A percentile compares a stretch with the other conserved stretches of the same genome.
Evolutionary conservation across 2,113 vertebrate genomes (phyloP).

Genomic region (Ibidorhyncha struthersii): DNA sequence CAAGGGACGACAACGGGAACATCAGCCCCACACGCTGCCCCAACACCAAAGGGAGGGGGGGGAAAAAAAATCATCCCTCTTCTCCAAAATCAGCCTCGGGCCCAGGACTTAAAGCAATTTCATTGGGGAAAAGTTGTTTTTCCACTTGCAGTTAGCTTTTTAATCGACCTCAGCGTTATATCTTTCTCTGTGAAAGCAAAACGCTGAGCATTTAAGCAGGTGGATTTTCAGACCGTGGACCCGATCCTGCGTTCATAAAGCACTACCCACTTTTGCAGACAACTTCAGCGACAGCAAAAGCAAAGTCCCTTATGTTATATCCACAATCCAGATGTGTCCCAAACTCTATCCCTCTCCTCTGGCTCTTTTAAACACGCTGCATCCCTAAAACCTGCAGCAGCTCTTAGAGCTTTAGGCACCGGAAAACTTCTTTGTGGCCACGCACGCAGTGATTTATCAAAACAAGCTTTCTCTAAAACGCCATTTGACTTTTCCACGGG

Average conservation of each 20-base stretch:
- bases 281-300: neutral
- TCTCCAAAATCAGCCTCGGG: neutral
- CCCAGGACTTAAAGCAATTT: neutral
- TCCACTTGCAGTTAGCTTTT: neutral
- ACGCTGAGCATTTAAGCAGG: neutral
- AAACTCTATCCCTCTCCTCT: neutral
- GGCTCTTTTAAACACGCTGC: neutral
- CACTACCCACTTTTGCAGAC: neutral
- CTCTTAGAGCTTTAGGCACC: neutral
- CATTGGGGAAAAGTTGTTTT: neutral
- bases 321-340: neutral
- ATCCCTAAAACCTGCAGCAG: neutral
- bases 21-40: accelerated
- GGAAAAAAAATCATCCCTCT: neutral
- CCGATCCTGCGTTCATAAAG: neutral
- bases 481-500: slow-evolving; percentile 36
- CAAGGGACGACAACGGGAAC: neutral
- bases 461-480: slow-evolving; percentile 10
- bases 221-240: slow-evolving; percentile 18
- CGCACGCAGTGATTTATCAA: neutral
- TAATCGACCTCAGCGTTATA: neutral
- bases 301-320: neutral
- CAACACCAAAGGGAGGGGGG: neutral
- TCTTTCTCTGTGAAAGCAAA: neutral
- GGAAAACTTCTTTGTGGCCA: neutral